These are phyloP conservation scores for Metopia argyrocephala DNA, from an alignment of 2,888 invertebrate genomes.

Conservation along the genomic window DNA sequence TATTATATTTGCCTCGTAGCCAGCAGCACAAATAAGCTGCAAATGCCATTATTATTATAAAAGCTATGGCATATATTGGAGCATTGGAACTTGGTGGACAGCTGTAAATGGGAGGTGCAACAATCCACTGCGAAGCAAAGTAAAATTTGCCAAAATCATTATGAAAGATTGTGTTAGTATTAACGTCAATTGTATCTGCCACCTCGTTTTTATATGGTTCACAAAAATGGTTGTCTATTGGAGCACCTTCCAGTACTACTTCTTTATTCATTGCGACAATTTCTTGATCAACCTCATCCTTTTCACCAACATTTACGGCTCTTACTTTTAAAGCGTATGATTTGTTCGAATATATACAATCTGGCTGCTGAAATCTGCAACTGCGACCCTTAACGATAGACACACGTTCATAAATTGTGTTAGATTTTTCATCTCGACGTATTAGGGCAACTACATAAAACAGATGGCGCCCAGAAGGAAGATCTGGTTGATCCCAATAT, in stretches of 20 bases:
- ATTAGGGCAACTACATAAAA: slow-evolving; percentile 79
- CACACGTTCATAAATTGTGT: slow-evolving; percentile 59
- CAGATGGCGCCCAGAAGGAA: slow-evolving; percentile 80
- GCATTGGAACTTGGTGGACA: slow-evolving; percentile 41
- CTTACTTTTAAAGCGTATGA: slow-evolving; percentile 67
- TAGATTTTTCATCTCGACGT: slow-evolving; percentile 42
- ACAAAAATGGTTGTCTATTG: slow-evolving; percentile 52
- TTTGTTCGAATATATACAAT: slow-evolving; percentile 64
- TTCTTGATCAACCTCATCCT: slow-evolving; percentile 60
- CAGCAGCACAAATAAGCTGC: slow-evolving; percentile 59
- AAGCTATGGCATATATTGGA: slow-evolving; percentile 49
- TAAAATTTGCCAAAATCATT: slow-evolving; percentile 44
- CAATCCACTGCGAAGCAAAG: slow-evolving; percentile 61
- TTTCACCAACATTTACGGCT: slow-evolving; percentile 69
- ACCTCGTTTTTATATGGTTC: neutral
- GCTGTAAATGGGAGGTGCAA: slow-evolving; percentile 17
- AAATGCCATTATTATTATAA: slow-evolving; percentile 57
- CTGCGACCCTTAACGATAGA: slow-evolving; percentile 63
- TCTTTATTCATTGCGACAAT: slow-evolving; percentile 49
- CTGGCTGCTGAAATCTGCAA: slow-evolving; percentile 66
- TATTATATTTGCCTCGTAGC: slow-evolving; percentile 68
- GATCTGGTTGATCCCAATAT: slow-evolving; percentile 79
- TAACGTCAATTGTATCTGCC: slow-evolving; percentile 3
- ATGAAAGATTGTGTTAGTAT: neutral
- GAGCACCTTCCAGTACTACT: slow-evolving; percentile 50